Conservation (phyloP, 2,113 vertebrate genomes). For the Dunckerocampus dactyliophorus region DNA sequence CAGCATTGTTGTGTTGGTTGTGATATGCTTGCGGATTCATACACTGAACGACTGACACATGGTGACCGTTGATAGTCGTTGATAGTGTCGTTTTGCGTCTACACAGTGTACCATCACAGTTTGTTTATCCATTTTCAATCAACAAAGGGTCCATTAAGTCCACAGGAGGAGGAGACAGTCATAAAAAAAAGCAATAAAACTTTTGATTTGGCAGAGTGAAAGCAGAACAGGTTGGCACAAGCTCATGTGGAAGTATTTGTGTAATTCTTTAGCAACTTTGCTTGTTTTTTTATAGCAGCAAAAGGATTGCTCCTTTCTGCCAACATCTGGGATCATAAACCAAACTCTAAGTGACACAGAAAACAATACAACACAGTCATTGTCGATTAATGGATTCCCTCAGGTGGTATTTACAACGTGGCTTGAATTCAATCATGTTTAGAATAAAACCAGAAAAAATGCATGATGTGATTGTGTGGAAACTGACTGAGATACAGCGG, state of each 20-base stretch:
- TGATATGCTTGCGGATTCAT: no score
- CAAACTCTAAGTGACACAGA: constrained; percentile 51
- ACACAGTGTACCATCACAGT: no score
- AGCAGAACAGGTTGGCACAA: constrained; percentile 18
- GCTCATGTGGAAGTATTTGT: constrained; percentile 14
- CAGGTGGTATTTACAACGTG: constrained; percentile 19
- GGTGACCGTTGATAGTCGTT: no score
- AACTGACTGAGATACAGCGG: constrained; percentile 10
- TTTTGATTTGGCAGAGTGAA: neutral
- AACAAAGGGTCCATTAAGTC: neutral
- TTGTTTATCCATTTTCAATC: neutral
- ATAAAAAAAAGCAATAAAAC: constrained; percentile 4
- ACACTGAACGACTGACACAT: no score
- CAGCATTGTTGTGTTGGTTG: no score
- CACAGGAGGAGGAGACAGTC: neutral
- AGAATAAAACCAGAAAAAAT: constrained; percentile 2
- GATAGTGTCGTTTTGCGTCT: neutral
- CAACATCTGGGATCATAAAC: constrained; percentile 65
- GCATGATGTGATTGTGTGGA: constrained; percentile 1
- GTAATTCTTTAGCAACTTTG: constrained; percentile 14
- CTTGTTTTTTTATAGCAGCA: constrained; percentile 44
- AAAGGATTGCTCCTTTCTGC: constrained; percentile 42
- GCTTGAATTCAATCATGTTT: constrained; percentile 21
- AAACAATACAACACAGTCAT: constrained; percentile 55
- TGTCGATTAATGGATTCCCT: constrained; percentile 18